A percentile compares a stretch with the other conserved stretches of the same genome.
phyloP scores from a whole-genome alignment of 2,888 invertebrate genomes.

The Caradrina clavipalpis region DNA sequence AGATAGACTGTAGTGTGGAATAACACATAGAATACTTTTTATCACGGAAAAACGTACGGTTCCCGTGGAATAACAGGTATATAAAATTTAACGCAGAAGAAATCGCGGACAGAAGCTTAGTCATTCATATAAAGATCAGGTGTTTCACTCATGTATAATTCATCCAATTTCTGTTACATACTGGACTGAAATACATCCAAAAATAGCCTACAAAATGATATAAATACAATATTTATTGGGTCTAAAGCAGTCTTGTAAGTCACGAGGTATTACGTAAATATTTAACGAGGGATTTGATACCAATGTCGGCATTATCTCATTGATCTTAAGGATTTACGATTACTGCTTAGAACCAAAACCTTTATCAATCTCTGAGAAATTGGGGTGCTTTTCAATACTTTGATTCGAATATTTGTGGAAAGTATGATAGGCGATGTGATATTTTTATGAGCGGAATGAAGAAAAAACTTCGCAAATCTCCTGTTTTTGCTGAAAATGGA shows the following conservation, averaged over 20 bases:
- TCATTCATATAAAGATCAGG: too few species aligned
- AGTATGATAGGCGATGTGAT: neutral
- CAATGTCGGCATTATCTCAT: slow-evolving; percentile 48
- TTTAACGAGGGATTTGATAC: slow-evolving; percentile 56
- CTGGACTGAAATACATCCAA: too few species aligned
- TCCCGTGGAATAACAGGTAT: too few species aligned
- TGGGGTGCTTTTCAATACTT: slow-evolving; percentile 4
- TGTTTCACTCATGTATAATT: neutral
- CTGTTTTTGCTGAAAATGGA: neutral
- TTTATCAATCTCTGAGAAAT: slow-evolving; percentile 24
- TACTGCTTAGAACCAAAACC: slow-evolving; percentile 33
- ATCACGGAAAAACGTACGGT: too few species aligned
- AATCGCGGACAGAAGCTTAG: too few species aligned
- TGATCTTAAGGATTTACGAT: slow-evolving; percentile 56
- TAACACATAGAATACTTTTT: too few species aligned
- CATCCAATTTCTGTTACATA: too few species aligned
- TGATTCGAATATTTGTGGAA: slow-evolving; percentile 1
- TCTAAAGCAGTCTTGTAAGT: slow-evolving; percentile 31
- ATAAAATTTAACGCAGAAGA: too few species aligned
- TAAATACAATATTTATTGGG: slow-evolving; percentile 49
- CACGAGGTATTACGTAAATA: slow-evolving; percentile 49
- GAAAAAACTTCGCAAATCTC: neutral
- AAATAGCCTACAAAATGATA: slow-evolving; percentile 27
- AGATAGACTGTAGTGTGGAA: too few species aligned
- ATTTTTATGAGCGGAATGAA: neutral